A percentile compares a stretch with the other conserved stretches of the same genome.
phyloP scores from a whole-genome alignment of 2,113 vertebrate species.

The Gallinago paraguaiae region DNA sequence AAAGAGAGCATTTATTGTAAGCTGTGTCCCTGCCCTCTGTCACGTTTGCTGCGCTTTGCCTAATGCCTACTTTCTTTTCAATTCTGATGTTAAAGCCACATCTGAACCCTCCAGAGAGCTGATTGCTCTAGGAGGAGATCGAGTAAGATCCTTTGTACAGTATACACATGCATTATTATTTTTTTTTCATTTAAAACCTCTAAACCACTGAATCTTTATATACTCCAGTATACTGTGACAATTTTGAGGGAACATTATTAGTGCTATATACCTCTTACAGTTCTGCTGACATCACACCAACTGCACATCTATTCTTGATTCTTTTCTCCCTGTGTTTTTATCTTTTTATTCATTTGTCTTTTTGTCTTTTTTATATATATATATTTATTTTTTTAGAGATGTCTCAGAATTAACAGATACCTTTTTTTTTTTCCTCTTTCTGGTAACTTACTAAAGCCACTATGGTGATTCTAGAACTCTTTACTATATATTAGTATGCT shows the following conservation, averaged over 20 bases:
- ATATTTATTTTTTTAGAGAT: background rate
- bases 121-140: background rate
- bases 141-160: background rate
- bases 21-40: slow-evolving; percentile 21
- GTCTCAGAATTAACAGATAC: background rate
- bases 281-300: background rate
- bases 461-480: background rate
- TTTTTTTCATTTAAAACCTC: background rate
- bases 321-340: background rate
- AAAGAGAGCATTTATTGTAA: slow-evolving; percentile 35
- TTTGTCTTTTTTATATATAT: too few species aligned
- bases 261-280: background rate
- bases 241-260: background rate
- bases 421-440: background rate
- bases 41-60: background rate
- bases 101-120: background rate
- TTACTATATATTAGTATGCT: background rate
- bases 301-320: background rate
- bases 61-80: background rate
- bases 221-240: background rate
- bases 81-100: background rate
- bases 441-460: background rate
- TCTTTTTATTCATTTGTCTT: background rate
- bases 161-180: accelerated
- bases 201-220: background rate